Percentiles rank a stretch among this genome's conserved stretches.
Conservation (phyloP, 2,888 invertebrate genomes). For the Aleiodes leptofemur region DNA sequence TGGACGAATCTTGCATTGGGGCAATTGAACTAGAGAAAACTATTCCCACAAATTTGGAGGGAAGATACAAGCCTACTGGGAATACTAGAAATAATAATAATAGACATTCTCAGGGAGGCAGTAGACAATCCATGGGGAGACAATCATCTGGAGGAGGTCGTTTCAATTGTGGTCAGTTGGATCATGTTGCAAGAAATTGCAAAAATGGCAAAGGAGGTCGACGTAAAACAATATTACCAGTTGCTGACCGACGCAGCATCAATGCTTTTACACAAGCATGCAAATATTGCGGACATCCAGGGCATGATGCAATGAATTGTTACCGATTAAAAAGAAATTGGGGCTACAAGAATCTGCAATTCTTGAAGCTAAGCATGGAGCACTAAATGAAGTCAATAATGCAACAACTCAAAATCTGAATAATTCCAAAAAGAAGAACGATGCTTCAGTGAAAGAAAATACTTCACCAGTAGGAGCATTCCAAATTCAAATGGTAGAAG, state of each 20-base stretch:
- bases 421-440: not conserved
- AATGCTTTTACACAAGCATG: no score
- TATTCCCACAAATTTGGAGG: not conserved
- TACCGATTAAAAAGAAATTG: not conserved
- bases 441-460: not conserved
- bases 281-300: no score
- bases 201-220: no score
- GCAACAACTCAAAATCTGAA: not conserved
- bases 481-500: no score
- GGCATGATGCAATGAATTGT: not conserved
- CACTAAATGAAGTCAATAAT: no score
- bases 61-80: not conserved
- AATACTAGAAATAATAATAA: not conserved
- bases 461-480: not conserved
- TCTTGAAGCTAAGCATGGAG: no score
- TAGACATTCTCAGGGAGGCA: not conserved
- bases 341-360: not conserved
- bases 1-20: not conserved
- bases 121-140: no score
- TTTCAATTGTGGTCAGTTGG: no score
- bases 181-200: no score
- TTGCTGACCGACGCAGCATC: not conserved
- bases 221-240: no score
- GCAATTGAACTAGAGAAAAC: constrained; percentile 10
- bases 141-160: no score